Percentiles rank a stretch among this genome's conserved stretches.
These are phyloP conservation scores for Erynnis tages DNA, from an alignment of 2,888 invertebrate genomes.

Conservation along the genomic window DNA sequence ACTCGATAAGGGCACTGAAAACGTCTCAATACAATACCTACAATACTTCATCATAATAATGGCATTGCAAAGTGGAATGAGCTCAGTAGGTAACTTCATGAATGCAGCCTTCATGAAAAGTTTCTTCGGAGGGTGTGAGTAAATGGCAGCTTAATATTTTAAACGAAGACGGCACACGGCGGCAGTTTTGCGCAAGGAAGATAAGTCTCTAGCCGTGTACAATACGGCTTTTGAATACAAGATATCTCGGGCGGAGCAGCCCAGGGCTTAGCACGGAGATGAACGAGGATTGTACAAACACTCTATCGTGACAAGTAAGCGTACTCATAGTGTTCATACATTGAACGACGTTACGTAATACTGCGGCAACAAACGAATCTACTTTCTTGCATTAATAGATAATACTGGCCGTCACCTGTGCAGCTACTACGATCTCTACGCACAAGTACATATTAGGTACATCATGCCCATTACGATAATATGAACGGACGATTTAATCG, in stretches of 20 bases:
- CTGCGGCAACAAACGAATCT: conserved; percentile 51
- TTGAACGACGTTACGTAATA: conserved; percentile 51
- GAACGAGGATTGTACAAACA: conserved; percentile 16
- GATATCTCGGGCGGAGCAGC: conserved; percentile 8
- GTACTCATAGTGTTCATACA: conserved; percentile 29
- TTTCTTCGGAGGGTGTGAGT: background rate
- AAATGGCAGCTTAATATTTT: background rate
- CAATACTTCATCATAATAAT: background rate
- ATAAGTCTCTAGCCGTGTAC: conserved; percentile 8
- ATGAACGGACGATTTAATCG: conserved; percentile 1
- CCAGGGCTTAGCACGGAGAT: background rate
- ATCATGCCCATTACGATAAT: too few species aligned
- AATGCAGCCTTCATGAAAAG: background rate
- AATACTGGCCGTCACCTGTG: conserved; percentile 2
- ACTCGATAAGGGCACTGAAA: too few species aligned
- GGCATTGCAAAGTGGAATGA: background rate
- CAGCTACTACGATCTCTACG: background rate
- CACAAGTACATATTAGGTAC: conserved; percentile 1
- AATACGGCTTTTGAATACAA: conserved; percentile 21
- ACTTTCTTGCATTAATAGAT: conserved; percentile 23
- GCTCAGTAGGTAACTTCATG: background rate
- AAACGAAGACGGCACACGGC: background rate
- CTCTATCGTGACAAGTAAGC: conserved; percentile 14
- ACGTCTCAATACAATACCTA: background rate
- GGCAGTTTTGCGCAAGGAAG: background rate